Evolutionary conservation across 2,113 vertebrate genomes (phyloP), one percentile per base, ranked within the genome.

Genomic region (Cyrtonyx montezumae): DNA sequence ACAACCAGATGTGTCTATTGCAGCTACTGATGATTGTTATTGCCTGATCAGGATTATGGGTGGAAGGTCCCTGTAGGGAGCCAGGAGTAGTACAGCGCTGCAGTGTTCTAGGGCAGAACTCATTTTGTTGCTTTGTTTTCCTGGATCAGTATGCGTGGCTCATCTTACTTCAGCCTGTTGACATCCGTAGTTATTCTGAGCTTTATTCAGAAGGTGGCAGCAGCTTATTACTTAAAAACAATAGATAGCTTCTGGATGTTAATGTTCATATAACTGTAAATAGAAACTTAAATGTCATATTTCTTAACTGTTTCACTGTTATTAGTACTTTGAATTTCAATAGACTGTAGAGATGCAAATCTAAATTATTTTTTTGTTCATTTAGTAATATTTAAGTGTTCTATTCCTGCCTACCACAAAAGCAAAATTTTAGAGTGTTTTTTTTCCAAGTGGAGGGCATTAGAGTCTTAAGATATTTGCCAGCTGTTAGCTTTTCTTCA

Each of bases 191-290:
- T 75, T 56, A 92, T 95, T 81, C 71, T 79, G 69, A 51, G 22
- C 17, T 94, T 93, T 85, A 42, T 92, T 94, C 96, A 94, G 94
- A 95, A 96, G 97, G 91, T 97, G 96, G 97, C 97, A 97, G 95
- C 90, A 97, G 10, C 26, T 96, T 88, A 84, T 90, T 94, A 36
- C 76, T 63, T 85, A 82, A 65, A 66, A 43, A 34, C 56, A 84
- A 46, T 5, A 53, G 48, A 11, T 71, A 26, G 61, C 37, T 79
- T 26, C 26, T 67, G 19, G 13, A 55, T 40, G 10, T 69, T 67
- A 78, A 32, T 73, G 55, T 58, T 63, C 73, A 21, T 36, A 32
- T 42, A 37, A 70, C 30, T 58, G 66, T 58, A 76, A 87, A 69
- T 84, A 62, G 53, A 51, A 45, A 30, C 46, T 56, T 78, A 90